Evolutionary conservation across 2,888 invertebrate genomes (phyloP).

Genomic region (Clepsis dumicolana): DNA sequence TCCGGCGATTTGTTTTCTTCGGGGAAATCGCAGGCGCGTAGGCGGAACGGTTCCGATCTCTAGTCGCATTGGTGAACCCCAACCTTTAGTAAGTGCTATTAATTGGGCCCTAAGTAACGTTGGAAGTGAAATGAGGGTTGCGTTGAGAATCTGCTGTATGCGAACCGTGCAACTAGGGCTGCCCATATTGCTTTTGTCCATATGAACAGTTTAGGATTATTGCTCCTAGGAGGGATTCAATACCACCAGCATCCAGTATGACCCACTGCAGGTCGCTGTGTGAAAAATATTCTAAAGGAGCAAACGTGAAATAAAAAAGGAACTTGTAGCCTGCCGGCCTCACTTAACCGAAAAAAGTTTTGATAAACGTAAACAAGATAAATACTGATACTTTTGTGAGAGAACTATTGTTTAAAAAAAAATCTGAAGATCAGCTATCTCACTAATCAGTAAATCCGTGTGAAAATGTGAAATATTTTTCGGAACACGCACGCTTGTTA

Average conservation of each 20-base stretch:
- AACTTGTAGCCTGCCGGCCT: background rate
- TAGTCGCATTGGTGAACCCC: slow-evolving; percentile 55
- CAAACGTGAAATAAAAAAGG: background rate
- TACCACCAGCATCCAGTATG: too few relatives aligned
- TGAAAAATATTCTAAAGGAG: too few relatives aligned
- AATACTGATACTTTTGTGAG: too few relatives aligned
- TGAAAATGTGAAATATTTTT: slow-evolving; percentile 5
- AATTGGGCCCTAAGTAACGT: slow-evolving; percentile 3
- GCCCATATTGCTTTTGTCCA: too few relatives aligned
- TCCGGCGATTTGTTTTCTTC: slow-evolving; percentile 47
- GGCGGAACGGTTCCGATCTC: slow-evolving; percentile 66
- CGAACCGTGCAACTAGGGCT: background rate
- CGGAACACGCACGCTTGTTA: background rate
- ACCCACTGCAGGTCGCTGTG: too few relatives aligned
- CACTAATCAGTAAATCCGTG: background rate
- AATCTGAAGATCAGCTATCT: background rate
- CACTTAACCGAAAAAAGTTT: too few relatives aligned
- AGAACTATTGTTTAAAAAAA: background rate
- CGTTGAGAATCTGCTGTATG: background rate
- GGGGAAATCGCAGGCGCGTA: slow-evolving; percentile 56
- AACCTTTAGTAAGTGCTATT: slow-evolving; percentile 36
- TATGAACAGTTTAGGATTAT: background rate
- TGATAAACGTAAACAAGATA: too few relatives aligned
- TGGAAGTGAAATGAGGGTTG: slow-evolving; percentile 12
- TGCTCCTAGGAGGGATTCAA: background rate